A percentile compares a stretch with the other conserved stretches of the same genome.
These are phyloP conservation scores for Lagria hirta DNA, from an alignment of 2,888 invertebrate species.

Conservation along the genomic window DNA sequence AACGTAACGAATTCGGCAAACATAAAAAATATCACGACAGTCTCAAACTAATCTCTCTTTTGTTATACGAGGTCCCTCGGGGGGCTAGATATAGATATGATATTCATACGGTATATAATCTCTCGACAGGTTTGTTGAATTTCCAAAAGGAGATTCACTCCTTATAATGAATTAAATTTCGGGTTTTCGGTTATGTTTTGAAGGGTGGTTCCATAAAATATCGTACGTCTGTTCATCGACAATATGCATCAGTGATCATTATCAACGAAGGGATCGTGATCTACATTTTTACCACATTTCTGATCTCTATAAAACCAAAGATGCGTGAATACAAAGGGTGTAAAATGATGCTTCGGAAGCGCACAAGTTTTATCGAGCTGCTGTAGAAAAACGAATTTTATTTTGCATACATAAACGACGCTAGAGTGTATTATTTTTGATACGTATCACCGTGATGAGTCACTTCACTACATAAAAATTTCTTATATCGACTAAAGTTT, in stretches of 20 bases:
- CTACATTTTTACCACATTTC: constrained; percentile 29
- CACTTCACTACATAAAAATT: too few relatives aligned
- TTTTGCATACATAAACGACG: too few relatives aligned
- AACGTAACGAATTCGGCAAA: constrained; percentile 39
- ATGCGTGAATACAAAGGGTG: constrained; percentile 38
- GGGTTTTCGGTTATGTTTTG: too few relatives aligned
- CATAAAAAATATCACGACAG: constrained; percentile 39
- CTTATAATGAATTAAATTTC: constrained; percentile 27
- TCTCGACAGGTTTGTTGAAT: constrained; percentile 39
- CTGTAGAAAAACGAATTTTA: constrained; percentile 34
- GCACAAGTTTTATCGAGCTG: constrained; percentile 34
- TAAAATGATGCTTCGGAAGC: constrained; percentile 35
- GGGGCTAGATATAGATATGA: constrained; percentile 42
- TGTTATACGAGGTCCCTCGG: constrained; percentile 31
- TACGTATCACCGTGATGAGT: too few relatives aligned
- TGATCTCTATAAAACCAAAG: constrained; percentile 38
- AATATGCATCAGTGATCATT: constrained; percentile 28
- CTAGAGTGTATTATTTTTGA: too few relatives aligned
- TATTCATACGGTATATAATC: constrained; percentile 46
- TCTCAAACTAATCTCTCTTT: constrained; percentile 41
- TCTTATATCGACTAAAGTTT: too few relatives aligned
- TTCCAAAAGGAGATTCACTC: constrained; percentile 22
- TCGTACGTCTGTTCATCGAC: too few relatives aligned
- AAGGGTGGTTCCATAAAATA: too few relatives aligned
- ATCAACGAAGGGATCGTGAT: constrained; percentile 20